Base-by-base conservation (phyloP, 2,113 vertebrate species). In the Gopherus evgoodei region DNA sequence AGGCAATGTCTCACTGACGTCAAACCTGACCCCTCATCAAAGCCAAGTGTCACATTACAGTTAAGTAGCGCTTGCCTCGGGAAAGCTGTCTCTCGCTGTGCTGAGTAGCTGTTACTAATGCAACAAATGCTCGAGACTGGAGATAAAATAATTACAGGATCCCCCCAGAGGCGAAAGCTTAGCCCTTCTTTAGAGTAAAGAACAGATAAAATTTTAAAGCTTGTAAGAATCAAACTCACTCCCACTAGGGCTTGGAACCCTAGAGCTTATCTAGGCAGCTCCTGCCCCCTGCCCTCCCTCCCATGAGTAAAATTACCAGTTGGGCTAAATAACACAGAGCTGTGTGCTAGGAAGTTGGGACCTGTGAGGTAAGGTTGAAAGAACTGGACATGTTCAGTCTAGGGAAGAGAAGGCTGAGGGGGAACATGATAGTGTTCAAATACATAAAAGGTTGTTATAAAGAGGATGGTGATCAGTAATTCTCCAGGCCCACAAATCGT, bases 31-130 rank as follows among this genome's bases (percentile, higher is more conserved):
- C 96, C 95, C 96, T 89, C 9, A 13, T n/a, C 81, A 87, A 91
- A 49, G 85, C 94, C 1, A 27, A 89, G 97, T 95, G 85, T 98
- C 96, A 89, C 84, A 1, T 97, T 98, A 98, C 97, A 95, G 89
- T 83, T 91, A 79, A 96, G 87, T 5, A 94, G 91, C 83, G 65
- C 92, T 96, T 95, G 53, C 27, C 92, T 95, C 84, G 0, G 13
- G 92, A 92, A 94, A 94, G 95, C 96, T 93, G 93, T 83, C 95
- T 95, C 93, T 72, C 1, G 8, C 82, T 2, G 0, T 83, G 94
- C 90, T 95, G 87, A 88, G 54, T 72, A 96, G 86, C 91, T 82
- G 52, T 80, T 75, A 3, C 90, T 91, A 91, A 90, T 86, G 86
- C 1, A 78, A 93, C 65, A 90, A 94, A 95, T n/a, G 59, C 87